Base-by-base conservation (phyloP, 2,888 invertebrate species). In the Trachelus stipa region DNA sequence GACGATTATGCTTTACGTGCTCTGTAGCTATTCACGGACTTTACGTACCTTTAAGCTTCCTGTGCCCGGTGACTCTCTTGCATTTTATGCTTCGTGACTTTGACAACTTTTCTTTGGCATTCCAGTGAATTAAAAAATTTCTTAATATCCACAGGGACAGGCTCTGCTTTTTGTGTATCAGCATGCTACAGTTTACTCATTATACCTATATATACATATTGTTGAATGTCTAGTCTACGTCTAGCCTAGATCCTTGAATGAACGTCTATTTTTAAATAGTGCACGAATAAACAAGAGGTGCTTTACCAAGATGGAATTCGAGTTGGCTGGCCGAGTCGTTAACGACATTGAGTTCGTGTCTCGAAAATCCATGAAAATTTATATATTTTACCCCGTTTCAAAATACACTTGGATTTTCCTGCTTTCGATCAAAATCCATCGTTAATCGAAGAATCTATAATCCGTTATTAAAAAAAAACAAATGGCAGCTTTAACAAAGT, bases 211-310 rank as follows among this genome's bases (percentile, higher is more conserved):
- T 86, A 83, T 81, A 84, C 83, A 82, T 84, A 82, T 77, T 83
- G 86, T 85, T 86, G 84, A 88, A 84, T 85, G 89, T 89, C 89
- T 89, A 85, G 87, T 82, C 81, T 82, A 83, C 85, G 89, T 89
- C 89, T 89, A 87, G 86, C 85, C 79, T 83, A 84, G 87, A 89
- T 89, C 89, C 89, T 89, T 89, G 89, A 89, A 89, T 88, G 89
- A 89, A 89, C 84, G 87, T 82, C 88, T 89, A 88, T 89, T 89
- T 89, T 89, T 89, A 88, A 88, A 89, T 86, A 87, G 84, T 76
- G 79, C 85, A 85, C 85, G 86, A 83, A 87, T 86, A 87, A 87
- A 86, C 86, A 84, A 87, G 71, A 23, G 33, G 31, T 3, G 23
- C 12, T 12, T 31, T 31, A 34, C 71, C 71, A 71, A 31, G 71